Conservation (phyloP, 2,888 invertebrate genomes). For the Papilio demoleus region DNA sequence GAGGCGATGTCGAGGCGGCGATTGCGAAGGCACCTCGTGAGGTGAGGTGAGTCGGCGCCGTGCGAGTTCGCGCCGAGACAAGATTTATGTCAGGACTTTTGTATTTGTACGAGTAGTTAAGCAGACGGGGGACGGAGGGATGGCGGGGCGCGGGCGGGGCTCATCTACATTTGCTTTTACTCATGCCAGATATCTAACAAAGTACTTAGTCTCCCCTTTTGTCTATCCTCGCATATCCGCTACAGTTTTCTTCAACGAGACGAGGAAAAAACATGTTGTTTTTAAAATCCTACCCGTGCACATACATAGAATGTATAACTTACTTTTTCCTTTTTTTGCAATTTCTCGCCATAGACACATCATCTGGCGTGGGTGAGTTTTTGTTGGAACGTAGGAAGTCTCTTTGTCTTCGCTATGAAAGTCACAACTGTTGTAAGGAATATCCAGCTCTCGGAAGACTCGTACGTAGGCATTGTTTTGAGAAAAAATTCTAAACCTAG, state of each 20-base stretch:
- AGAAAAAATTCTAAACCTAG: slow-evolving; percentile 72
- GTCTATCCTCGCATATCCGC: slow-evolving; percentile 76
- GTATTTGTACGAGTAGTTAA: slow-evolving; percentile 81
- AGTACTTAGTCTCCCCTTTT: slow-evolving; percentile 72
- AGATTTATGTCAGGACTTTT: slow-evolving; percentile 83
- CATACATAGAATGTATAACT: slow-evolving; percentile 59
- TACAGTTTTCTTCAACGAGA: slow-evolving; percentile 73
- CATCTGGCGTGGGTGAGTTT: slow-evolving; percentile 82
- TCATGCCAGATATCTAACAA: slow-evolving; percentile 73
- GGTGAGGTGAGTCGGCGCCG: slow-evolving; percentile 68
- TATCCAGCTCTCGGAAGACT: slow-evolving; percentile 64
- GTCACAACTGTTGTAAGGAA: slow-evolving; percentile 80
- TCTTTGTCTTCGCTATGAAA: slow-evolving; percentile 80
- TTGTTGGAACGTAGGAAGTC: slow-evolving; percentile 79
- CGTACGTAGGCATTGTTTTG: slow-evolving; percentile 73
- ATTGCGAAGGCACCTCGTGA: slow-evolving; percentile 68
- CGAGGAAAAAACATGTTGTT: slow-evolving; percentile 71
- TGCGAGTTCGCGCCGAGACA: slow-evolving; percentile 71
- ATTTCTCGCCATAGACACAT: slow-evolving; percentile 82
- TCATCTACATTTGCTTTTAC: slow-evolving; percentile 80
- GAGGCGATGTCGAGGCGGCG: slow-evolving; percentile 64
- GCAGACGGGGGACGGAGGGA: slow-evolving; percentile 57
- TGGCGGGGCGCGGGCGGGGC: slow-evolving; percentile 52
- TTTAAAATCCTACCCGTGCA: slow-evolving; percentile 70
- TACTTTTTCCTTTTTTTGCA: slow-evolving; percentile 72